Conservation (phyloP, 2,797 vertebrate genomes). For the Hylomyscus alleni region DNA sequence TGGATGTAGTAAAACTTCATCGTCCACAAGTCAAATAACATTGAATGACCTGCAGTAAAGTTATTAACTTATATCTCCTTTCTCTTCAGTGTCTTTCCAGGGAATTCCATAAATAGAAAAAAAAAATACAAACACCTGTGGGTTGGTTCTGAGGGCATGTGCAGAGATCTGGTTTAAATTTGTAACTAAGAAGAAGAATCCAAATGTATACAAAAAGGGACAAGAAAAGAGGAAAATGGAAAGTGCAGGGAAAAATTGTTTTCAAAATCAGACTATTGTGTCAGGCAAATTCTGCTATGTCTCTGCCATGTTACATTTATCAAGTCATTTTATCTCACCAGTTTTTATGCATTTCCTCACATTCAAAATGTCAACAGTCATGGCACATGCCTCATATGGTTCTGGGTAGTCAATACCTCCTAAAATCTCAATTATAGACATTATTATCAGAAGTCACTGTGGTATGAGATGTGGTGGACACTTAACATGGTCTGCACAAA, state of each 20-base stretch:
- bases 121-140: background rate
- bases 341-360: background rate
- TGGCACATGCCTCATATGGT: background rate
- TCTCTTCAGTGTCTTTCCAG: background rate
- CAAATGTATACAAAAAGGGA: background rate
- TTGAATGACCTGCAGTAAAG: background rate
- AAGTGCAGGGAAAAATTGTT: background rate
- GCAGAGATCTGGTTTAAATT: background rate
- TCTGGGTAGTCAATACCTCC: fast-evolving
- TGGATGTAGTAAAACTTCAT: too few relatives aligned
- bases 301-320: background rate
- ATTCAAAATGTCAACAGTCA: background rate
- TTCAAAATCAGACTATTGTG: background rate
- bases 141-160: background rate
- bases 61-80: background rate
- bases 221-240: background rate
- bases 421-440: background rate
- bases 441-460: background rate
- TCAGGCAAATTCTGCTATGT: background rate
- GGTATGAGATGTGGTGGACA: too few relatives aligned
- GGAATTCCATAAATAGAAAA: background rate
- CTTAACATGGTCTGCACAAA: background rate
- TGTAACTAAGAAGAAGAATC: background rate
- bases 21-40: background rate
- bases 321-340: background rate